phyloP scores from a whole-genome alignment of 2,797 vertebrate species.

The Argya squamiceps region DNA sequence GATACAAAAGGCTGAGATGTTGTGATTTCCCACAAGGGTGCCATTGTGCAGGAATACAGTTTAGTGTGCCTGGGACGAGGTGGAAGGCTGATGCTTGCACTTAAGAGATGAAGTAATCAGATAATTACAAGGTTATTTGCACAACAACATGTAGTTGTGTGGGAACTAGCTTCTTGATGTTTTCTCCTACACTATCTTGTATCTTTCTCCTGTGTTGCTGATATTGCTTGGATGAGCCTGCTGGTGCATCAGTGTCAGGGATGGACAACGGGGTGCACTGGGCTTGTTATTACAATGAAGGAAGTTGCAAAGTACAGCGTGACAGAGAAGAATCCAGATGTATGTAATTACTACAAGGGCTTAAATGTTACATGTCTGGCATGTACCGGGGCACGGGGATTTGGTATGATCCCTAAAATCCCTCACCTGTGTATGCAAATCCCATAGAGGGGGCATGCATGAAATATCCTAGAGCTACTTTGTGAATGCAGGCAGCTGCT shows the following conservation, averaged over 20 bases:
- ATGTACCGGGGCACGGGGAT: neutral
- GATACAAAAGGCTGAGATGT: fast-evolving
- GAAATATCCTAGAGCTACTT: neutral
- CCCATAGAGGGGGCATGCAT: fast-evolving
- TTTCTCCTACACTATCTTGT: neutral
- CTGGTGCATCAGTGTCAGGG: neutral
- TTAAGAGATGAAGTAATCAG: neutral
- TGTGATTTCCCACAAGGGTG: neutral
- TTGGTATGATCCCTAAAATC: neutral
- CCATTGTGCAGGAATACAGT: neutral
- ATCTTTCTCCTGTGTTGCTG: neutral
- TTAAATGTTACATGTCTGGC: neutral
- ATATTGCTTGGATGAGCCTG: neutral
- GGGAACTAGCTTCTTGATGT: neutral
- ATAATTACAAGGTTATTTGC: neutral
- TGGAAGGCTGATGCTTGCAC: neutral
- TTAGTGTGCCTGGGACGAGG: neutral
- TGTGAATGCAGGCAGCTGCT: neutral
- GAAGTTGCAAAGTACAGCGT: neutral
- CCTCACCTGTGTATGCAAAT: neutral
- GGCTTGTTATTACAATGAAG: neutral
- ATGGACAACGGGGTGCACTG: fast-evolving
- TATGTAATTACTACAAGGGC: neutral
- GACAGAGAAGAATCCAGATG: neutral
- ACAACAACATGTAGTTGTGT: neutral